Evolutionary conservation across 2,888 invertebrate genomes (phyloP).

Genomic region (Apamea sordens): DNA sequence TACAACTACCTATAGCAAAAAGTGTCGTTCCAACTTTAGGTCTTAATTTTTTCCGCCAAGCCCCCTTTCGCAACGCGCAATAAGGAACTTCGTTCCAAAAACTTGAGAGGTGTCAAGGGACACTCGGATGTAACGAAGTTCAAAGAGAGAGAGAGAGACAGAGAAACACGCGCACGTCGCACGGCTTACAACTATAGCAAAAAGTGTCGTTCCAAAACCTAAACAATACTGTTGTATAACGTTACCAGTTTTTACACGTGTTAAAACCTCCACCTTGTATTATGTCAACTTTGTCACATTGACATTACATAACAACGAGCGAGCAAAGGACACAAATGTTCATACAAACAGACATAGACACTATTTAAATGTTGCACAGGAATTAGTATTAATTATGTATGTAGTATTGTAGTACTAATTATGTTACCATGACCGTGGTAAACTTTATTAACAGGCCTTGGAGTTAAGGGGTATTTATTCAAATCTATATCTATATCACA

Average conservation of each 20-base stretch:
- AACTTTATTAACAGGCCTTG: constrained; percentile 34
- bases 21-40: too few species aligned
- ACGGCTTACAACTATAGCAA: too few species aligned
- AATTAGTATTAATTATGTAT: constrained; percentile 25
- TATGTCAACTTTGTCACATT: constrained; percentile 41
- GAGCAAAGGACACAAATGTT: constrained; percentile 24
- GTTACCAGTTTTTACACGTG: background rate
- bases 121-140: too few species aligned
- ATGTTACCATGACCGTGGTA: constrained; percentile 45
- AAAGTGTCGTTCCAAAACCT: too few species aligned
- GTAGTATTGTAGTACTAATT: constrained; percentile 7
- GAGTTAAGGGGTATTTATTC: constrained; percentile 34
- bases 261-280: constrained; percentile 10
- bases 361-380: constrained; percentile 8
- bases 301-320: constrained; percentile 18
- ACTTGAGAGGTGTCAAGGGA: too few species aligned
- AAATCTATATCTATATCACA: background rate
- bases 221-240: background rate
- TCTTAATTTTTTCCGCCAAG: too few species aligned
- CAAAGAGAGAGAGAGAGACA: too few species aligned
- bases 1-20: too few species aligned
- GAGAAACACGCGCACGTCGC: too few species aligned
- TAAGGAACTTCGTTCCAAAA: too few species aligned
- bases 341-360: background rate
- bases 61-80: too few species aligned